Evolutionary conservation across 92 coral and sea anemone species (phyloP).

Genomic region (Parazoanthus swiftii): DNA sequence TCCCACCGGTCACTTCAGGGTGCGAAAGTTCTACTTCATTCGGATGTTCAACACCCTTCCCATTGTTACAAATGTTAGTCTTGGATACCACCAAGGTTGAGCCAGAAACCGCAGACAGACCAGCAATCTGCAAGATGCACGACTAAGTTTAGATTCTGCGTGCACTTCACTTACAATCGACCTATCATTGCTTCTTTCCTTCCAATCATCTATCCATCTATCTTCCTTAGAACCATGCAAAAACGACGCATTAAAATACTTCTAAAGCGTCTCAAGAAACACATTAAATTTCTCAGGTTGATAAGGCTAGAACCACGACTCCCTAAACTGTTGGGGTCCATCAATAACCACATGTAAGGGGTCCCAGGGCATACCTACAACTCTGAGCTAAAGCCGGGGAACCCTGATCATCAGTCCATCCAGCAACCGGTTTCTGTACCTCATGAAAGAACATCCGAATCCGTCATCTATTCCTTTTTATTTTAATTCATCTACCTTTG

Average conservation of each 20-base stretch:
- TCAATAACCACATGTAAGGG: too few species aligned
- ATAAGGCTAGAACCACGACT: too few species aligned
- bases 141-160: background rate
- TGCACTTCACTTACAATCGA: background rate
- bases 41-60: constrained; percentile 37
- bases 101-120: constrained; percentile 58
- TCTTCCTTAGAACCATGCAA: too few species aligned
- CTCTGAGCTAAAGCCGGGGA: too few species aligned
- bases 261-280: too few species aligned
- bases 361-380: too few species aligned
- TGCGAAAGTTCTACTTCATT: constrained; percentile 21
- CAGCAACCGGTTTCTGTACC: background rate
- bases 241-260: too few species aligned
- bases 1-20: constrained; percentile 55
- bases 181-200: background rate
- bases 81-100: constrained; percentile 58
- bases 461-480: background rate
- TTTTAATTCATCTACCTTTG: background rate
- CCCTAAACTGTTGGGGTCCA: too few species aligned
- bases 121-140: constrained; percentile 53
- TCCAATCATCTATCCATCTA: too few species aligned
- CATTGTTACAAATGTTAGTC: constrained; percentile 72
- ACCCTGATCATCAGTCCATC: background rate
- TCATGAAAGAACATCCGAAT: background rate
- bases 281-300: too few species aligned